Evolutionary conservation across 2,797 vertebrate genomes (phyloP).

Genomic region (Lophius americanus): DNA sequence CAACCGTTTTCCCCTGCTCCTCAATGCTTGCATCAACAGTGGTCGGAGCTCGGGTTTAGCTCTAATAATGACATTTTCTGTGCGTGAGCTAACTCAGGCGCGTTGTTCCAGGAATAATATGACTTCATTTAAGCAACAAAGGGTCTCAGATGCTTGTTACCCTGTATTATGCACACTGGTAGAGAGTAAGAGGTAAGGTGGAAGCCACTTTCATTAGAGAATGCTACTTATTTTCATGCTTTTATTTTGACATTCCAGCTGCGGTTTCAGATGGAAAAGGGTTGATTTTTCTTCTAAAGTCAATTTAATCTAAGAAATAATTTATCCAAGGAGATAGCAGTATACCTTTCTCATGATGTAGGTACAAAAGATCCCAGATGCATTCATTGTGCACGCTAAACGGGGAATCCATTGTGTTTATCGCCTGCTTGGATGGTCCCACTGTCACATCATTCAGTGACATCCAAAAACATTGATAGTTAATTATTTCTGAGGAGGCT

Average conservation of each 20-base stretch:
- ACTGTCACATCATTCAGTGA: slow-evolving; percentile 66
- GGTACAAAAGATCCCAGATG: slow-evolving; percentile 10
- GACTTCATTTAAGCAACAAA: slow-evolving; percentile 47
- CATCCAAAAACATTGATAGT: slow-evolving; percentile 78
- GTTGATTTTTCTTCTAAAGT: slow-evolving; percentile 1
- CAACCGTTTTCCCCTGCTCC: slow-evolving; percentile 4
- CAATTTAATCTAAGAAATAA: not conserved
- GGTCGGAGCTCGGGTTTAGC: slow-evolving; percentile 22
- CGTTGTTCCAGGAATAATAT: slow-evolving; percentile 32
- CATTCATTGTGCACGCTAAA: slow-evolving; percentile 44
- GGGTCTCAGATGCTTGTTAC: slow-evolving; percentile 35
- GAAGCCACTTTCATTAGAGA: not conserved
- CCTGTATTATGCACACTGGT: slow-evolving; percentile 17
- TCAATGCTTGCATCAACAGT: slow-evolving; percentile 9
- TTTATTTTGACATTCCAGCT: slow-evolving; percentile 33
- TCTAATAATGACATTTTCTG: slow-evolving; percentile 40
- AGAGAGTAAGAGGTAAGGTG: slow-evolving; percentile 14
- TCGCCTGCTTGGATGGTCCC: not conserved
- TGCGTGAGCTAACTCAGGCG: slow-evolving; percentile 26
- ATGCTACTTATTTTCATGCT: not conserved
- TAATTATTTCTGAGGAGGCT: slow-evolving; percentile 82
- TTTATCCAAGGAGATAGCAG: slow-evolving; percentile 9
- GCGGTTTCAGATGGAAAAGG: not conserved
- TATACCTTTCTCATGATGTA: slow-evolving; percentile 1
- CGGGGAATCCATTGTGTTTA: slow-evolving; percentile 46